These are phyloP conservation scores for Caranx ignobilis DNA, from an alignment of 2,113 vertebrate species.

Conservation along the genomic window DNA sequence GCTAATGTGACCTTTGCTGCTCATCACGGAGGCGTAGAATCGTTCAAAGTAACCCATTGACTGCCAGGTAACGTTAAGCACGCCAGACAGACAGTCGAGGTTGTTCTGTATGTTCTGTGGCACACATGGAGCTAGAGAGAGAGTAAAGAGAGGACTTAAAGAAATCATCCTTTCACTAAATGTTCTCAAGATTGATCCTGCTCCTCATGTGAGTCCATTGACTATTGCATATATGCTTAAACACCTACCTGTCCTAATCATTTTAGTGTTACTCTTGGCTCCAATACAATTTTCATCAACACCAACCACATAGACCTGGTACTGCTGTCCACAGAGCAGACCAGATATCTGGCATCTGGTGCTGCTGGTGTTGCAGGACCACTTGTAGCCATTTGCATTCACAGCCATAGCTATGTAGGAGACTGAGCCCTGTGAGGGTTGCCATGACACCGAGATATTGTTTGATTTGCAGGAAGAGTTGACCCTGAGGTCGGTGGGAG, in stretches of 20 bases:
- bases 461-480: constrained; percentile 76
- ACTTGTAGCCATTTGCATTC: constrained; percentile 47
- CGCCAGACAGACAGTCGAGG: constrained; percentile 74
- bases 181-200: background rate
- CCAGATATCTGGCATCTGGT: constrained; percentile 72
- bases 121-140: constrained; percentile 80
- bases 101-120: constrained; percentile 67
- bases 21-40: constrained; percentile 66
- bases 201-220: background rate
- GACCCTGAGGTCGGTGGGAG: constrained; percentile 72
- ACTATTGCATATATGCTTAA: too few relatives aligned
- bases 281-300: constrained; percentile 74
- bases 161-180: background rate
- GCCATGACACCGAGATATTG: constrained; percentile 78
- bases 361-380: constrained; percentile 74
- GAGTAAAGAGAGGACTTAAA: background rate
- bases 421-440: constrained; percentile 66
- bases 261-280: constrained; percentile 67
- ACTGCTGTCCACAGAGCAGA: constrained; percentile 81
- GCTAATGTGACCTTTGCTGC: constrained; percentile 42
- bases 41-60: constrained; percentile 48
- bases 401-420: constrained; percentile 77
- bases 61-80: constrained; percentile 82
- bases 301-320: constrained; percentile 76
- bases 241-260: constrained; percentile 74